These are phyloP conservation scores for Dermatemys mawii DNA, from an alignment of 2,113 vertebrate genomes.

Conservation along the genomic window DNA sequence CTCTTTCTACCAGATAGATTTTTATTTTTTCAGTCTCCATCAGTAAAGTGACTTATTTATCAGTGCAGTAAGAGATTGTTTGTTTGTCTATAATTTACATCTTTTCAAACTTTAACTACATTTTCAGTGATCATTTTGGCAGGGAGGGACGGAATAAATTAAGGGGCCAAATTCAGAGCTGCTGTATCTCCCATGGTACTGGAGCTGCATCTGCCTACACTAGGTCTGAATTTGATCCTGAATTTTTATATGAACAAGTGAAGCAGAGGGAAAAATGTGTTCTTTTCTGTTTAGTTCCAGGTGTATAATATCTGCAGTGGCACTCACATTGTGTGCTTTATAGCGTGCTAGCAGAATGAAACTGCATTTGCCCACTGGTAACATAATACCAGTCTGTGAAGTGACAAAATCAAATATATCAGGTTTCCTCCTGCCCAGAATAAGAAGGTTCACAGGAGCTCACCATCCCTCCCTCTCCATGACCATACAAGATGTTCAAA, in stretches of 20 bases:
- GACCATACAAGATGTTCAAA: background rate
- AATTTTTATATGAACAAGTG: background rate
- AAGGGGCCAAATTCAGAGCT: background rate
- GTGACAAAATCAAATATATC: slow-evolving; percentile 17
- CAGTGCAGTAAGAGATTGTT: background rate
- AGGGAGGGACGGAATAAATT: background rate
- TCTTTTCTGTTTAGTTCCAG: background rate
- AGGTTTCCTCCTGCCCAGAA: background rate
- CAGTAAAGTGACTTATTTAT: background rate
- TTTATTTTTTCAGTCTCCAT: background rate
- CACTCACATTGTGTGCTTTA: background rate
- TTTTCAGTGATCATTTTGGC: background rate
- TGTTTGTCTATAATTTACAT: background rate
- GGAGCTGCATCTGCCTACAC: background rate
- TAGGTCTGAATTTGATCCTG: background rate
- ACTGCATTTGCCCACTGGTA: background rate
- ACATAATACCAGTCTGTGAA: background rate
- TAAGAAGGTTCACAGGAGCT: background rate
- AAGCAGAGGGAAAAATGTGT: slow-evolving; percentile 18
- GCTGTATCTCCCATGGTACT: background rate
- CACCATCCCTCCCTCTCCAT: background rate
- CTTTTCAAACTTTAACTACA: background rate
- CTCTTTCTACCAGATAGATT: fast-evolving
- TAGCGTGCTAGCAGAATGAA: background rate
- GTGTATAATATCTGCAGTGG: background rate